A percentile compares a stretch with the other conserved stretches of the same genome.
phyloP scores from a whole-genome alignment of 1,140 invertebrate genomes.

The Panagrolaimus sp. region DNA sequence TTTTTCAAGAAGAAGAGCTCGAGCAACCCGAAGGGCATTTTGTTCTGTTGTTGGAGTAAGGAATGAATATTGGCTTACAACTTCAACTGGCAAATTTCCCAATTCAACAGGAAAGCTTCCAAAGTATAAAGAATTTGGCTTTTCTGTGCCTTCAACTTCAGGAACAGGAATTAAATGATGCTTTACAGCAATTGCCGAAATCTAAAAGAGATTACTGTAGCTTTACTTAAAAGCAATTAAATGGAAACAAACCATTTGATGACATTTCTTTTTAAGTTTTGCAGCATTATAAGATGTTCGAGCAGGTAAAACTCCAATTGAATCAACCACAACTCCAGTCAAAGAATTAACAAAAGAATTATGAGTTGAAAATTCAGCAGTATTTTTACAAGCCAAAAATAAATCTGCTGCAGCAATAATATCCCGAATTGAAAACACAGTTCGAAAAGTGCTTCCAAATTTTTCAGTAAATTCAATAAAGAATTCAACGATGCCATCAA shows the following conservation, averaged over 20 bases:
- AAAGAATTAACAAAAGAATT: slow-evolving; percentile 75
- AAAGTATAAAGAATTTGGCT: not conserved
- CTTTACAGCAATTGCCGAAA: too few relatives aligned
- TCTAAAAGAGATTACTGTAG: too few relatives aligned
- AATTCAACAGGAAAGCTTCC: not conserved
- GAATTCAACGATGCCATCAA: slow-evolving; percentile 61
- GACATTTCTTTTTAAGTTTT: slow-evolving; percentile 8
- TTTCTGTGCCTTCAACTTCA: not conserved
- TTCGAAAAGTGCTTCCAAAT: slow-evolving; percentile 48
- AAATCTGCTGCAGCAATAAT: slow-evolving; percentile 86
- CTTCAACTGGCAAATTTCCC: not conserved
- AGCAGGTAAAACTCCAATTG: slow-evolving; percentile 67
- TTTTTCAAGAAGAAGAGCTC: slow-evolving; percentile 78
- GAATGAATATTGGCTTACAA: slow-evolving; percentile 19
- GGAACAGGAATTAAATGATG: too few relatives aligned
- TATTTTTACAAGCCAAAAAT: slow-evolving; percentile 64
- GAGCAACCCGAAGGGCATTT: slow-evolving; percentile 77
- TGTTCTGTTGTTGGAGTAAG: slow-evolving; percentile 57
- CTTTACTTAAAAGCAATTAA: not conserved
- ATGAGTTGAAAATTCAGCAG: slow-evolving; percentile 31
- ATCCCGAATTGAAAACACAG: slow-evolving; percentile 78
- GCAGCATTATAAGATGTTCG: slow-evolving; percentile 24
- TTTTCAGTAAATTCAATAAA: slow-evolving; percentile 71
- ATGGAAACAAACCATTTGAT: not conserved
- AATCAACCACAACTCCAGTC: slow-evolving; percentile 82